These are phyloP conservation scores for Synanthedon formicaeformis DNA, from an alignment of 2,888 invertebrate genomes.

Conservation along the genomic window DNA sequence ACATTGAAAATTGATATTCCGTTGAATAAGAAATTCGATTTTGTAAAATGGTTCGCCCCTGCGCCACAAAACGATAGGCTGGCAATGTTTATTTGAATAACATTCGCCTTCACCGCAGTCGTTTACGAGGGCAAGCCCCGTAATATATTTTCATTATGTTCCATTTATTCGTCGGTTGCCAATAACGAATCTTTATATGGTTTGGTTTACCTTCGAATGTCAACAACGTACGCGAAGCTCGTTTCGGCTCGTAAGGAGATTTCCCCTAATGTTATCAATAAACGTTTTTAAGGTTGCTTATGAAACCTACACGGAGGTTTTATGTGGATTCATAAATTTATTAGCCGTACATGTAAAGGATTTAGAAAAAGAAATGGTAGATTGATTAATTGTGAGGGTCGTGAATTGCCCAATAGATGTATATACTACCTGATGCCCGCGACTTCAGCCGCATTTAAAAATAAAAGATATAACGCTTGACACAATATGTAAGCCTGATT, in stretches of 20 bases:
- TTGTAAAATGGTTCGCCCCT: slow-evolving; percentile 37
- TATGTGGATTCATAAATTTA: no score
- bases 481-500: no score
- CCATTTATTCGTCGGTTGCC: slow-evolving; percentile 50
- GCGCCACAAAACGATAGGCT: slow-evolving; percentile 27
- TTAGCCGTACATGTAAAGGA: no score
- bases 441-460: no score
- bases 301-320: no score
- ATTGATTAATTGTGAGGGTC: no score
- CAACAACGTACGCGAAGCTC: slow-evolving; percentile 34
- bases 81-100: slow-evolving; percentile 58
- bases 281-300: not conserved
- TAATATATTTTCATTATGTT: slow-evolving; percentile 63
- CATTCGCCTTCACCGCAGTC: slow-evolving; percentile 38
- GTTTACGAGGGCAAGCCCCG: slow-evolving; percentile 45
- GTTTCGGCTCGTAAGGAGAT: slow-evolving; percentile 30
- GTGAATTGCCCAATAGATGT: no score
- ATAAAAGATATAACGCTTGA: no score
- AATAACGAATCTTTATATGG: slow-evolving; percentile 50
- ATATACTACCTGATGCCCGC: no score
- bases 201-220: slow-evolving; percentile 40
- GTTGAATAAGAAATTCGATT: not conserved
- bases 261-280: slow-evolving; percentile 31
- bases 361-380: no score
- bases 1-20: no score